Base-by-base conservation (phyloP, 2,888 invertebrate genomes). In the Nemotelus nigrinus region DNA sequence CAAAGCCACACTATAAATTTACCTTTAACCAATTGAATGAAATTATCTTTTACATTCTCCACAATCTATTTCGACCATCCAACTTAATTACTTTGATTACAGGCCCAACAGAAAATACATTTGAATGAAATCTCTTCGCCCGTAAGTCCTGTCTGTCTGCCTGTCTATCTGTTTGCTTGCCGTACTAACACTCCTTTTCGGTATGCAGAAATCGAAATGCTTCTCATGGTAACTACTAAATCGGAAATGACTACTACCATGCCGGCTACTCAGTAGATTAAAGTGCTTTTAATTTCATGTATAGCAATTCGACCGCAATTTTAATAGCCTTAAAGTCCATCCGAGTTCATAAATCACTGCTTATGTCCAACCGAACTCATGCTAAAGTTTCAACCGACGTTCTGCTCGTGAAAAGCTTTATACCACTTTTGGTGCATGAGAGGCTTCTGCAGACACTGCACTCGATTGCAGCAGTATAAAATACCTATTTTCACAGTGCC, bases 251-350 rank as follows among this genome's bases (percentile, higher is more conserved):
- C 50, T 5, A 50, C 6, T 3, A 57, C 57, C 10, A 57, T 63
- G 63, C 58, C 58, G 43, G 41, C 70, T 44, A 71, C 70, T 71
- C 44, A 71, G 43, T 43, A 71, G 70, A 71, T 71, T 71, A 47
- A 71, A 71, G 70, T 55, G 70, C 4, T 71, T 71, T 71, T 57
- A 71, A 71, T 71, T 43, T 48, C 50, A 48, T 48, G 50, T 50
- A 43, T 50, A n/a, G 70, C 55, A 8, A 71, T 71, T 71, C 70
- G 44, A 47, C 70, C 70, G 57, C 70, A 71, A 57, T 71, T 71
- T 71, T 71, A 71, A 71, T 71, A 55, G 70, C 70, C 53, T 43
- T 53, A 71, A 71, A 71, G 41, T 71, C 55, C 70, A 55, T 55
- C 57, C 70, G 3, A 7, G 55, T 71, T 43, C 55, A 71, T 71